Conservation (phyloP, 2,797 vertebrate species). For the Picus viridis region DNA sequence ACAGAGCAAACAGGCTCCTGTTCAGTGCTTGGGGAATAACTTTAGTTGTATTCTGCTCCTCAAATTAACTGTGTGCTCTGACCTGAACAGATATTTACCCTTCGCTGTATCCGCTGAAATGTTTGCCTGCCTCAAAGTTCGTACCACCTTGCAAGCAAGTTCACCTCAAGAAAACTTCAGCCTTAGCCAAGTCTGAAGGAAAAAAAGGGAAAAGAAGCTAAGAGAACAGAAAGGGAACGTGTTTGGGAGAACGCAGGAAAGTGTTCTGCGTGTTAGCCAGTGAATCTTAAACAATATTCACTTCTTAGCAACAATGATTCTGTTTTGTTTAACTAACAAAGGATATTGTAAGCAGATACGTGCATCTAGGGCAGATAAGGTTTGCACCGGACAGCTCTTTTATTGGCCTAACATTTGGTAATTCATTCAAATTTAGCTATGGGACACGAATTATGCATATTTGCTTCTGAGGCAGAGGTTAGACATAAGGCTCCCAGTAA, state of each 20-base stretch:
- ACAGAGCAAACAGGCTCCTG: neutral
- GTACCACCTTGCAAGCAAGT: neutral
- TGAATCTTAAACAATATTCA: constrained; percentile 64
- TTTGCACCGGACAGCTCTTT: constrained; percentile 46
- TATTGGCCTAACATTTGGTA: constrained; percentile 41
- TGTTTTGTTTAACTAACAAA: constrained; percentile 71
- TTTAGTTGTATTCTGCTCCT: neutral
- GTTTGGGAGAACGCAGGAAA: constrained; percentile 19
- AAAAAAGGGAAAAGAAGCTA: neutral
- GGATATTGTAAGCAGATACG: constrained; percentile 58
- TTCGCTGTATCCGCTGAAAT: neutral
- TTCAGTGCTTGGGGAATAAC: neutral
- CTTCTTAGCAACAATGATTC: constrained; percentile 68
- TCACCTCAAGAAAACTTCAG: neutral
- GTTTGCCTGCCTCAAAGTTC: neutral
- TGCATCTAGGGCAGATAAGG: constrained; percentile 50
- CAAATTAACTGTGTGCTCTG: neutral
- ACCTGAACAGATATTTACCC: constrained; percentile 9
- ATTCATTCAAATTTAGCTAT: constrained; percentile 47
- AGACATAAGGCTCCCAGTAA: constrained; percentile 18
- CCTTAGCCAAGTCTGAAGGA: neutral
- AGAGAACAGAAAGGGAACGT: constrained; percentile 18
- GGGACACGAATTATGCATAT: constrained; percentile 33
- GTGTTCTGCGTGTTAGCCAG: constrained; percentile 8
- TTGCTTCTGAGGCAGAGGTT: constrained; percentile 35